phyloP scores from a whole-genome alignment of 1,140 invertebrate species.

The Drosophila mauritiana region DNA sequence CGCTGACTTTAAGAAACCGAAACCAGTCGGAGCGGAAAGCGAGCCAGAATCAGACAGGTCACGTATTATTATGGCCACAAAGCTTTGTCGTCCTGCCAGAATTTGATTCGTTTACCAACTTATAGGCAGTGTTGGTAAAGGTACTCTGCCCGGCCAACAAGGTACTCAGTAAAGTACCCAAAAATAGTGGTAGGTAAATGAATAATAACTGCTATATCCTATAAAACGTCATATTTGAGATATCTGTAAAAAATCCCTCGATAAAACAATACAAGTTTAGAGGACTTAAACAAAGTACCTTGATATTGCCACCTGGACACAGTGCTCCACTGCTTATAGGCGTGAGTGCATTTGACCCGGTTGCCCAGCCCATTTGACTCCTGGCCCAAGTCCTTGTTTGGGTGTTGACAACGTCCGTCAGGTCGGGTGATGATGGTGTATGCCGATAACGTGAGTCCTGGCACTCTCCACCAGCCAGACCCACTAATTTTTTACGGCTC shows the following conservation, averaged over 20 bases:
- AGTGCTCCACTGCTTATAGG: slow-evolving; percentile 41
- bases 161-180: neutral
- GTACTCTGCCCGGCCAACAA: neutral
- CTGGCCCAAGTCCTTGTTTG: slow-evolving; percentile 35
- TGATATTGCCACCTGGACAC: no score
- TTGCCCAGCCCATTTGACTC: slow-evolving; percentile 18
- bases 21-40: slow-evolving; percentile 22
- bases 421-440: slow-evolving; percentile 73
- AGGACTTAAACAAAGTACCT: no score
- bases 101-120: slow-evolving; percentile 76
- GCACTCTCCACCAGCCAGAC: slow-evolving; percentile 45
- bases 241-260: no score
- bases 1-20: slow-evolving; percentile 56
- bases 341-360: slow-evolving; percentile 44
- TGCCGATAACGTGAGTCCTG: slow-evolving; percentile 67
- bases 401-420: slow-evolving; percentile 75
- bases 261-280: no score
- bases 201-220: no score
- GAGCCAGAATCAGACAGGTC: slow-evolving; percentile 60
- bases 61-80: slow-evolving; percentile 75
- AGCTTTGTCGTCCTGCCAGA: slow-evolving; percentile 67
- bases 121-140: slow-evolving; percentile 37
- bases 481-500: slow-evolving; percentile 77
- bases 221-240: no score
- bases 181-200: neutral